A percentile compares a stretch with the other conserved stretches of the same genome.
Conservation (phyloP, 1,140 invertebrate genomes). For the Plectus sambesii region DNA sequence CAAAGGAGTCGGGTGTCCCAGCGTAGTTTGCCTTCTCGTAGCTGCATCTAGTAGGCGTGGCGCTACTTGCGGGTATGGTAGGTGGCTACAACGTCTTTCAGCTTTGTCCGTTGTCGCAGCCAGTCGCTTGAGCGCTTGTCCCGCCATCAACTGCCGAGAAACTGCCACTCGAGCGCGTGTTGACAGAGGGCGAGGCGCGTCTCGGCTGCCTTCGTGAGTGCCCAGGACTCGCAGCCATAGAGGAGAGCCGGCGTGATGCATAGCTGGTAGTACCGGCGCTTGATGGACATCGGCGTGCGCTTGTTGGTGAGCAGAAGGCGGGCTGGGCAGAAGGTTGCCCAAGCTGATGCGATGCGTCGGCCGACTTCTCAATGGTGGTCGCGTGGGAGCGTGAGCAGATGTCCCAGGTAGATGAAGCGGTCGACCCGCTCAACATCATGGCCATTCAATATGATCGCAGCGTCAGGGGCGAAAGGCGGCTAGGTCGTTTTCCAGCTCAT, state of each 20-base stretch:
- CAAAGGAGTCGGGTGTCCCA: too few species aligned
- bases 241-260: constrained; percentile 13
- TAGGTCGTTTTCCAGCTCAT: too few species aligned
- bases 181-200: neutral
- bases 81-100: constrained; percentile 16
- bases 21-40: too few species aligned
- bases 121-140: neutral
- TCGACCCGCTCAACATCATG: constrained; percentile 1
- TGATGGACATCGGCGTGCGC: constrained; percentile 5
- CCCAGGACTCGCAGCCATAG: constrained; percentile 16
- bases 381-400: constrained; percentile 9
- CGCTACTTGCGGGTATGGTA: too few species aligned
- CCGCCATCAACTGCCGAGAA: constrained; percentile 4
- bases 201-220: constrained; percentile 8
- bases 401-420: constrained; percentile 12
- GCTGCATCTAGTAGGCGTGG: too few species aligned
- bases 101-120: constrained; percentile 5
- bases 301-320: constrained; percentile 7
- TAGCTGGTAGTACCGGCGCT: constrained; percentile 16
- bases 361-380: constrained; percentile 5
- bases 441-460: neutral
- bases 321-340: constrained; percentile 1
- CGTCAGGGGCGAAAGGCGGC: too few species aligned
- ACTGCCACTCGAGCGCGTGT: neutral
- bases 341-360: constrained; percentile 9